These are phyloP conservation scores for Polydrusus tereticollis DNA, from an alignment of 2,888 invertebrate genomes.

Conservation along the genomic window DNA sequence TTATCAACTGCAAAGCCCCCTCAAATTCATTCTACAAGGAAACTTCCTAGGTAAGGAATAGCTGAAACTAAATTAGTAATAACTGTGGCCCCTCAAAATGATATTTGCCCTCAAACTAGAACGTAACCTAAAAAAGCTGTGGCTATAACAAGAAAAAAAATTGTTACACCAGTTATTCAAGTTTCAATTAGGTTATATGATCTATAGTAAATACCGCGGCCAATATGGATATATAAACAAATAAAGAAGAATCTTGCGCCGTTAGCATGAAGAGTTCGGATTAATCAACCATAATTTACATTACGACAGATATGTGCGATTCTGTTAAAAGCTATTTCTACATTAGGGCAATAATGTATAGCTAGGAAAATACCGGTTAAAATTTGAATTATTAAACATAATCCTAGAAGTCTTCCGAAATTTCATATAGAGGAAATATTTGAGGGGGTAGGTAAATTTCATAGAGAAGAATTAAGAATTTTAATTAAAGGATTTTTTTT, in stretches of 20 bases:
- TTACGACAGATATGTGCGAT: conserved; percentile 79
- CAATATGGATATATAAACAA: conserved; percentile 77
- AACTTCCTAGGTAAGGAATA: conserved; percentile 76
- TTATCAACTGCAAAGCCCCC: too few species aligned
- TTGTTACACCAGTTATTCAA: conserved; percentile 76
- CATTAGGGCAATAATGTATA: conserved; percentile 77
- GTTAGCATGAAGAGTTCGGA: conserved; percentile 63
- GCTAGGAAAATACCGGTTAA: conserved; percentile 77
- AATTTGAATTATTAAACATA: conserved; percentile 77
- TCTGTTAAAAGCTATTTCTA: conserved; percentile 65
- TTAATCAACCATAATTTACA: background rate
- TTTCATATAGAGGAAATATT: conserved; percentile 78
- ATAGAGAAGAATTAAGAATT: conserved; percentile 73
- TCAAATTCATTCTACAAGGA: too few species aligned
- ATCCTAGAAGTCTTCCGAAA: conserved; percentile 76
- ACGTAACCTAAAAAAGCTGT: conserved; percentile 86
- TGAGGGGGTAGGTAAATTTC: conserved; percentile 73
- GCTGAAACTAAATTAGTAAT: conserved; percentile 77
- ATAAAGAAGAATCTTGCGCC: conserved; percentile 82
- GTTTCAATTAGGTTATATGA: conserved; percentile 69
- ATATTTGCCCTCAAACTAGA: conserved; percentile 85
- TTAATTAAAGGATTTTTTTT: conserved; percentile 69
- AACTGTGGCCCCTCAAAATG: conserved; percentile 84
- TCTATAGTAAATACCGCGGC: conserved; percentile 74
- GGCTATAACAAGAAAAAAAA: conserved; percentile 78